Base-by-base conservation (phyloP, 2,113 vertebrate species). In the Channa argus region DNA sequence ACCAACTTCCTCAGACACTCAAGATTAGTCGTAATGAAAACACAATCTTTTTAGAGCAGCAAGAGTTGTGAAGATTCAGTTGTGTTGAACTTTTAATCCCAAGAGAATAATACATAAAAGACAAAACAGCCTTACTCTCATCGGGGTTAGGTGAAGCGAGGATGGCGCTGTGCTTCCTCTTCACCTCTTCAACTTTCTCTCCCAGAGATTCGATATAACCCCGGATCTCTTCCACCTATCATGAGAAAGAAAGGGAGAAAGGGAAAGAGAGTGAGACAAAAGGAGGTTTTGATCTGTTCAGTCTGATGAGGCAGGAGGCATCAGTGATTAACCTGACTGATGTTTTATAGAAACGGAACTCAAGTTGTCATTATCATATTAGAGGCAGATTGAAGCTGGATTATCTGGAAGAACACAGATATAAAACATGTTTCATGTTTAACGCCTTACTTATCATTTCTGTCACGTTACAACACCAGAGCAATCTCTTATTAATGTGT, bases 151-250 rank as follows among this genome's bases (percentile, higher is more conserved):
- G 96, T 0, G 97, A 95, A 13, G 97, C 96, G 0, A 98, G 96
- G 80, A 98, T 98, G 90, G 96, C 96, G 0, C 96, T 97, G 91
- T 99, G 97, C 82, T 97, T 97, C 92, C 96, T 94, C 86, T 98
- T 99, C 89, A 99, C 96, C 92, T 99, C 97, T 77, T 98, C 96
- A 62, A 99, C 97, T 0, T 97, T 98, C 91, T 98, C 97, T 0
- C 95, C 95, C 74, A 99, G 95, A 69, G 96, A 95, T 82, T 98
- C 96, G 5, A 98, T 98, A 87, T 95, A 97, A 60, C 96, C 95
- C 2, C 96, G 95, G 74, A 98, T 97, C 94, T 98, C 97, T 83
- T 98, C 97, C 88, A 98, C 97, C 97, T 99, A 79, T n/a, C 2
- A 47, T 39, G 12, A 34, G 24, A 50, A 5, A 73, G 13, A 63